A percentile compares a stretch with the other conserved stretches of the same genome.
phyloP scores from a whole-genome alignment of 2,888 invertebrate species.

The Diplazon laetatorius region DNA sequence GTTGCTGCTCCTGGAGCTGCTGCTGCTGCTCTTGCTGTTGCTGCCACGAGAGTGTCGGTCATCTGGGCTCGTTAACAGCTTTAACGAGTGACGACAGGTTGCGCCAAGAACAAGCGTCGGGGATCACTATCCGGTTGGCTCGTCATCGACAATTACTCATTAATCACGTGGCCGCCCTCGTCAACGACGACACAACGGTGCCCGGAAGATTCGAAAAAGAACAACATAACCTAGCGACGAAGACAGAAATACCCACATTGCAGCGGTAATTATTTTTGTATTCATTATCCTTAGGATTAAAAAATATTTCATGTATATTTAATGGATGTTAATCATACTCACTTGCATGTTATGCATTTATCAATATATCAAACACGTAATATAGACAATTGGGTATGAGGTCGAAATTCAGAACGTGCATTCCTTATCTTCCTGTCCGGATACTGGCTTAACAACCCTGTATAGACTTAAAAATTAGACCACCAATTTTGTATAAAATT shows the following conservation, averaged over 20 bases:
- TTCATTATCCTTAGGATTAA: too few species aligned
- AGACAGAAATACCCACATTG: neutral
- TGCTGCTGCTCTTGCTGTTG: constrained; percentile 16
- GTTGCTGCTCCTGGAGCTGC: constrained; percentile 46
- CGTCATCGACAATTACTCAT: constrained; percentile 58
- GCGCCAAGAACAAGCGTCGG: constrained; percentile 6
- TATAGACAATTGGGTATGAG: too few species aligned
- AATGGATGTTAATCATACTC: too few species aligned
- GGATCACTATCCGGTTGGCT: constrained; percentile 32
- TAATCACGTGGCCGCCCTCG: constrained; percentile 16
- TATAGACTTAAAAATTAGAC: too few species aligned
- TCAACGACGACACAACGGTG: neutral
- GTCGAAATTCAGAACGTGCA: too few species aligned
- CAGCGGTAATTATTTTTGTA: too few species aligned
- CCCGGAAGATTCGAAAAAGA: neutral
- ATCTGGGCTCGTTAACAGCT: constrained; percentile 63
- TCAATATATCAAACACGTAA: too few species aligned
- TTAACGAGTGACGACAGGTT: constrained; percentile 70
- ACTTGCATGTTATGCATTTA: too few species aligned
- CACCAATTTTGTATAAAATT: too few species aligned
- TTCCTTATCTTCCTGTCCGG: too few species aligned
- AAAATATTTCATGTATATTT: too few species aligned
- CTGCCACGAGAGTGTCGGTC: constrained; percentile 26
- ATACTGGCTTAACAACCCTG: too few species aligned
- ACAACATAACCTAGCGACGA: neutral